Evolutionary conservation across 2,888 invertebrate species (phyloP), one percentile per base, ranked within the genome.

Genomic region (Mythimna impura): DNA sequence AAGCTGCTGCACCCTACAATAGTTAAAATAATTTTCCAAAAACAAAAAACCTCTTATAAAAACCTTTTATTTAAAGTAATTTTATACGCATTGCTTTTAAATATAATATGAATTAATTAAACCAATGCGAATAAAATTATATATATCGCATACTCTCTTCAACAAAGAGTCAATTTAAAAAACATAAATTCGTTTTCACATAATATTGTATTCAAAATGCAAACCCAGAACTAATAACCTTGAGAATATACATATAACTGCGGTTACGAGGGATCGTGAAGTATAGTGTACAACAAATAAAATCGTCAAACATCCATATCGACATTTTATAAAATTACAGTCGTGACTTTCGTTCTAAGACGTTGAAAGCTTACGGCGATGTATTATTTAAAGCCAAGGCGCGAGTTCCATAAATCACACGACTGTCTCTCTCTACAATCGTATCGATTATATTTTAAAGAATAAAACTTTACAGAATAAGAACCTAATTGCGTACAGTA

Each of bases 311-410:
- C 91, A 91, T 86, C 90, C 93, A 90, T 92, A 93, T 94, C 93
- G 92, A 94, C 89, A 87, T 93, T 94, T 94, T 94, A 25, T 25
- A 93, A 95, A 95, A 95, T 96, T 95, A 93, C 94, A 93, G 91
- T 96, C 95, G 96, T 96, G 96, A 96, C 96, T 95, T 90, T 92
- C 92, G 91, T 93, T 92, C 93, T 91, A 92, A 93, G 92, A 92
- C 90, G 93, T 91, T 92, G 94, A 95, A 95, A 95, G 95, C 95
- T 96, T 89, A 94, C 92, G 94, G 95, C 95, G 89, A 94, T 94
- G 94, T 94, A 92, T 93, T 93, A 95, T 95, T 95, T 94, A 94
- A 94, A 92, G 90, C 86, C 86, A 87, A 91, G 94, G 95, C 94
- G 95, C 92, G 94, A 95, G 90, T 81, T 78, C 82, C 88, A 90